phyloP scores from a whole-genome alignment of 2,113 vertebrate species.

The Zapus hudsonius region DNA sequence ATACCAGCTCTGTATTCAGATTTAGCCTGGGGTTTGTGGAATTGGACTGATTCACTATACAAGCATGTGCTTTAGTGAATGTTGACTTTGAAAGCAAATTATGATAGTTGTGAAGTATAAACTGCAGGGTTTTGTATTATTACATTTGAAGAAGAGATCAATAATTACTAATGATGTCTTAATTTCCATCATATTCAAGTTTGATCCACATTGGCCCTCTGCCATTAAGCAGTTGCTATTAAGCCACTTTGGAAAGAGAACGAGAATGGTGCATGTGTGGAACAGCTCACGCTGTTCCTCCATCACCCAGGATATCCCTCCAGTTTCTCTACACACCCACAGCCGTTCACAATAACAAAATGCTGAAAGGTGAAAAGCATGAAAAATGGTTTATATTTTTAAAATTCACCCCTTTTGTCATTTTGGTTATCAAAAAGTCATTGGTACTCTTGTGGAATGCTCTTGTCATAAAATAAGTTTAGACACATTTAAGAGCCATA shows the following conservation, averaged over 20 bases:
- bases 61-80: neutral
- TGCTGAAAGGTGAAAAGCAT: neutral
- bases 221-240: neutral
- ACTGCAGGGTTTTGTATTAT: neutral
- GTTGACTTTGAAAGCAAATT: constrained; percentile 16
- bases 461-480: constrained; percentile 50
- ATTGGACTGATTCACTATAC: neutral
- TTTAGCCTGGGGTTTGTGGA: constrained; percentile 21
- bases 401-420: constrained; percentile 47
- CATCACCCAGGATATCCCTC: neutral
- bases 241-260: constrained; percentile 5
- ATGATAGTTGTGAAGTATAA: neutral
- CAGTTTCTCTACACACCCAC: neutral
- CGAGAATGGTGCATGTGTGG: neutral
- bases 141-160: neutral
- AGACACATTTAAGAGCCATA: constrained; percentile 35
- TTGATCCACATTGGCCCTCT: neutral
- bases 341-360: constrained; percentile 34
- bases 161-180: neutral
- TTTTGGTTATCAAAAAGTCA: constrained; percentile 29
- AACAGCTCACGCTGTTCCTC: neutral
- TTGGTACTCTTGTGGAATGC: constrained; percentile 14
- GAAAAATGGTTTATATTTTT: constrained; percentile 46
- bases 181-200: neutral
- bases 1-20: too few relatives aligned